Evolutionary conservation across 2,797 vertebrate genomes (phyloP), one percentile per base, ranked within the genome.

Genomic region (Spinus pinus): DNA sequence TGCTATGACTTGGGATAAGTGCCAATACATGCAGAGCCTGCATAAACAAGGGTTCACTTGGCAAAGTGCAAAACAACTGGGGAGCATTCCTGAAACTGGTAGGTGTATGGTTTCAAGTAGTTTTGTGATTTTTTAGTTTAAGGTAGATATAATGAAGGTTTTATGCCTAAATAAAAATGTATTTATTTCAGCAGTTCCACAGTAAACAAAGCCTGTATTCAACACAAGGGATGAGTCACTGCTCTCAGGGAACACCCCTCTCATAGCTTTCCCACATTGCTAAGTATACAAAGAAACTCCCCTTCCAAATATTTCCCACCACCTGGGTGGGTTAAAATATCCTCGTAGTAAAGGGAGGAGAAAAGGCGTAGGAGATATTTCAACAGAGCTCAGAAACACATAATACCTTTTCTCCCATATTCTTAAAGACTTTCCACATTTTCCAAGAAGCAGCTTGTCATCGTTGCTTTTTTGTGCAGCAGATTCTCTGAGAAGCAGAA

Each of bases 171-270:
- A 81, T 69, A 81, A 69, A 94, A 81, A 70, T 12, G 2, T 61
- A 18, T 35, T 42, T 81, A 35, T 86, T 91, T 87, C 51, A 88
- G 72, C 24, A 83, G 37, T 49, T 79, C 49, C 47, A 66, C 35
- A 35, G 33, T 39, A 90, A 88, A 86, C 58, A 72, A 89, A 91
- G 58, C 31, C 53, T 78, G 13, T 47, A 75, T 88, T 96, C 54
- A 86, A 49, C 66, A 41, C 54, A 28, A 22, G 42, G 12, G 39
- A 87, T 95, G 91, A 97, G 62, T 96, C 93, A 95, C 16, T 44
- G n/a, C 62, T 90, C 86, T 91, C 81, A 94, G 94, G 91, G 72
- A 93, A 92, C 91, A 93, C 86, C 79, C 47, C 65, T 95, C 50
- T 86, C 78, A 39, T 44, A 87, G 49, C 46, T 95, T 96, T 95